Conservation (phyloP, 2,888 invertebrate genomes). For the Brachypterus glaber region DNA sequence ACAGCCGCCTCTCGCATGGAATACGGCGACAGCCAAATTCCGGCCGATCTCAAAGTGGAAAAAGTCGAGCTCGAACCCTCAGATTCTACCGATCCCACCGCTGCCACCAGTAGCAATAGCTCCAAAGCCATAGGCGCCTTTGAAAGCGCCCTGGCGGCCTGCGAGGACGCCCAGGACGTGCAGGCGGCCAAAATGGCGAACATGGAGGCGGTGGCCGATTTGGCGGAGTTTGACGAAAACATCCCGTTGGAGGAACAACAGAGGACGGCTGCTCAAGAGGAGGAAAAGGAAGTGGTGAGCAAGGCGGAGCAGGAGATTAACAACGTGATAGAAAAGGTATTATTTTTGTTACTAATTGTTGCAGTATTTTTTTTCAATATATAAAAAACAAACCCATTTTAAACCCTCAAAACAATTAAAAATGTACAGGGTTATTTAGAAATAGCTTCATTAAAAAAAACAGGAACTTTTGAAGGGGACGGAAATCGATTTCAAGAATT, state of each 20-base stretch:
- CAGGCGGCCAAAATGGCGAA: conserved; percentile 81
- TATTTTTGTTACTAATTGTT: too few species aligned
- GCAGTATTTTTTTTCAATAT: too few species aligned
- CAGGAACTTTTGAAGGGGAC: too few species aligned
- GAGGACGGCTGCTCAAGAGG: conserved; percentile 37
- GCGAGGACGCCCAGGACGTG: conserved; percentile 92
- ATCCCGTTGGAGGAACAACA: conserved; percentile 73
- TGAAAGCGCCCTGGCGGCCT: conserved; percentile 78
- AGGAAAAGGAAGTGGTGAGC: conserved; percentile 48
- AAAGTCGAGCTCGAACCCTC: conserved; percentile 12
- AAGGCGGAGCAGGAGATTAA: conserved; percentile 65
- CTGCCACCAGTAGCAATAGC: conserved; percentile 41
- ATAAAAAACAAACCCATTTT: too few species aligned
- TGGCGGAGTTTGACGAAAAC: conserved; percentile 93
- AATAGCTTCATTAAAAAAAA: too few species aligned
- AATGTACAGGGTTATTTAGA: too few species aligned
- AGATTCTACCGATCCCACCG: not conserved
- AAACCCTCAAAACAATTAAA: too few species aligned
- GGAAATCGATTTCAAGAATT: too few species aligned
- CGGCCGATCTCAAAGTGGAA: conserved; percentile 16
- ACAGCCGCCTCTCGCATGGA: conserved; percentile 48
- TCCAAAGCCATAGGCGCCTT: conserved; percentile 55
- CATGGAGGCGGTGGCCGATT: conserved; percentile 80
- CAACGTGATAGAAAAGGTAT: conserved; percentile 61
- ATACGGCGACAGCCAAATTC: conserved; percentile 33